Evolutionary conservation across 2,888 invertebrate genomes (phyloP).

Genomic region (Plusia festucae): DNA sequence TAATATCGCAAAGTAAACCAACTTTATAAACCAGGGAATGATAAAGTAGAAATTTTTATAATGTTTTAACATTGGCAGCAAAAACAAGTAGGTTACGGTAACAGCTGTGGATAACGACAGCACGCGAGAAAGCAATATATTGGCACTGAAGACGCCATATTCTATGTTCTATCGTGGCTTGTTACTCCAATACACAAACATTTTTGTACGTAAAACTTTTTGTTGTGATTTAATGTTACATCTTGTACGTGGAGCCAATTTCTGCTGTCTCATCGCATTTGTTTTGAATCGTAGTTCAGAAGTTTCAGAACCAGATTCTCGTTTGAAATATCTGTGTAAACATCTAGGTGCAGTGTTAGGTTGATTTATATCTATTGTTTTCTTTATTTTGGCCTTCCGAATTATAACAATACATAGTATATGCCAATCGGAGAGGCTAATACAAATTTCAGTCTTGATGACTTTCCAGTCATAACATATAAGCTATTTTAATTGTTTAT

Average conservation of each 20-base stretch:
- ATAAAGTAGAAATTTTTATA: slow-evolving; percentile 79
- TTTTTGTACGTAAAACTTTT: slow-evolving; percentile 59
- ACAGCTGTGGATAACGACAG: slow-evolving; percentile 86
- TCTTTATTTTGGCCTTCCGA: too few species aligned
- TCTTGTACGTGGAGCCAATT: slow-evolving; percentile 44
- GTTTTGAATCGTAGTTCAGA: neutral
- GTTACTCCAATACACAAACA: slow-evolving; percentile 56
- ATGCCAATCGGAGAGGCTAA: too few species aligned
- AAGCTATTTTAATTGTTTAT: too few species aligned
- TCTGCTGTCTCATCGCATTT: slow-evolving; percentile 5
- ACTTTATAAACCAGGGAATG: slow-evolving; percentile 70
- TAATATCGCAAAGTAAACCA: slow-evolving; percentile 58
- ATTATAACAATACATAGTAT: too few species aligned
- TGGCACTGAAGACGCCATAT: slow-evolving; percentile 83
- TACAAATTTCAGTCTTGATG: too few species aligned
- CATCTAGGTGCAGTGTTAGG: too few species aligned
- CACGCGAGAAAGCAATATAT: slow-evolving; percentile 88
- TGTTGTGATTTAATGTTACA: slow-evolving; percentile 58
- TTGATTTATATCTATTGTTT: too few species aligned
- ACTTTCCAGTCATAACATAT: too few species aligned
- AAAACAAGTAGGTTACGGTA: slow-evolving; percentile 80
- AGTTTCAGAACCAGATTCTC: neutral
- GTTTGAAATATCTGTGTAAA: too few species aligned
- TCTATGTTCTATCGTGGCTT: slow-evolving; percentile 68
- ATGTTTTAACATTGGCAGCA: slow-evolving; percentile 76